Conservation (phyloP, 2,797 vertebrate genomes). For the Amniataba percoides region DNA sequence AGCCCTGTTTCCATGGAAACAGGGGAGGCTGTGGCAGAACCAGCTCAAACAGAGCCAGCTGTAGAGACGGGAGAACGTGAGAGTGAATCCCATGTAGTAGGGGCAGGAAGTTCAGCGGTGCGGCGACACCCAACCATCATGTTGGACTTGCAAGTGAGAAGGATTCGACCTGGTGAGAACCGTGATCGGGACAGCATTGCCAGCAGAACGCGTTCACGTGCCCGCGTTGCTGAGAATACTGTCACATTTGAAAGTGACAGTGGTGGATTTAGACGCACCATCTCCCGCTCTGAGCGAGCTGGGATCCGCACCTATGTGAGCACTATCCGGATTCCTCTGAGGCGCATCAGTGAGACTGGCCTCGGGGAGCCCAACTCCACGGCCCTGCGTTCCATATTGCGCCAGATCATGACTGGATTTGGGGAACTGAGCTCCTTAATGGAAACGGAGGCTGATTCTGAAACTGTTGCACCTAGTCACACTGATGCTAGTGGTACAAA, state of each 20-base stretch:
- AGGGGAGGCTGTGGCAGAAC: conserved; percentile 74
- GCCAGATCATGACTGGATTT: conserved; percentile 96
- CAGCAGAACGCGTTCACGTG: conserved; percentile 93
- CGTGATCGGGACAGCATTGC: conserved; percentile 94
- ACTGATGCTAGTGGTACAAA: conserved; percentile 60
- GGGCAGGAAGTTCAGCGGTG: conserved; percentile 81
- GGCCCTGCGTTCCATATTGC: conserved; percentile 92
- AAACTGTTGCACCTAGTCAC: conserved; percentile 78
- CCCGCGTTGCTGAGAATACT: conserved; percentile 90
- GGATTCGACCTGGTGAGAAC: conserved; percentile 93
- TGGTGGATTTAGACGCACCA: conserved; percentile 92
- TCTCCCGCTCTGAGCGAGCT: conserved; percentile 92
- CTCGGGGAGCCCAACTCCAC: conserved; percentile 92
- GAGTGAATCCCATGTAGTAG: conserved; percentile 82
- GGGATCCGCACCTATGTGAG: conserved; percentile 95
- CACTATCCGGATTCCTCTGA: conserved; percentile 93
- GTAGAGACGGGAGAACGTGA: conserved; percentile 85
- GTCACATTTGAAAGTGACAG: conserved; percentile 93
- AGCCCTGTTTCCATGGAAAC: conserved; percentile 81
- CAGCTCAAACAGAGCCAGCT: conserved; percentile 78
- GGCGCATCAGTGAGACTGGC: conserved; percentile 92
- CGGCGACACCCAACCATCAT: conserved; percentile 94
- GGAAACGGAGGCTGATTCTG: conserved; percentile 93
- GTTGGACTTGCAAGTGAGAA: conserved; percentile 93
- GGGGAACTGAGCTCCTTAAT: conserved; percentile 95